A percentile compares a stretch with the other conserved stretches of the same genome.
Evolutionary conservation across 2,113 vertebrate species (phyloP).

Genomic region (Riparia riparia): DNA sequence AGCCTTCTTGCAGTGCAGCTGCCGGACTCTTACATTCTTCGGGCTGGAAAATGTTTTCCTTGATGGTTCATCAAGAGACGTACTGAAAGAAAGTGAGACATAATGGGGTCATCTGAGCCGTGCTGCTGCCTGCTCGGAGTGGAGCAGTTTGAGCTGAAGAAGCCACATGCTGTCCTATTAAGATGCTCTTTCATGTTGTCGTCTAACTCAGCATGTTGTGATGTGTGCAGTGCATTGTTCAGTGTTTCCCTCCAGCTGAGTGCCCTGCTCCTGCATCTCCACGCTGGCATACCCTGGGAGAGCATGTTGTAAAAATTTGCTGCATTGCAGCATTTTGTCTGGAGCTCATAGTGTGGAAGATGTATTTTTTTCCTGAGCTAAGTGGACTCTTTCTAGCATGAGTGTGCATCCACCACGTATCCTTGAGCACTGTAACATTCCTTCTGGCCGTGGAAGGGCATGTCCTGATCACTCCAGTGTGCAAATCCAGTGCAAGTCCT

Average conservation of each 20-base stretch:
- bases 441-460: not conserved
- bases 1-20: not conserved
- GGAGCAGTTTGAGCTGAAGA: not conserved
- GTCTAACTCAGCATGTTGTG: not conserved
- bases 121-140: not conserved
- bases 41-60: constrained; percentile 34
- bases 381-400: not conserved
- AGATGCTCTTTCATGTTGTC: not conserved
- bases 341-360: not conserved
- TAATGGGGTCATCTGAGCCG: constrained; percentile 52
- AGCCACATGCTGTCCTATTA: not conserved
- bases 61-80: constrained; percentile 9
- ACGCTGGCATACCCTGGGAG: not conserved
- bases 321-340: constrained; percentile 67
- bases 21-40: constrained; percentile 16
- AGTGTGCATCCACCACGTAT: not conserved
- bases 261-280: constrained; percentile 26
- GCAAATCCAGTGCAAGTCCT: not conserved
- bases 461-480: not conserved
- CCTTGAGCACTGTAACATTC: not conserved
- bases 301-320: constrained; percentile 32
- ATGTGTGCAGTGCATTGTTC: constrained; percentile 13
- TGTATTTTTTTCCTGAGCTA: not conserved
- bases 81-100: constrained; percentile 42
- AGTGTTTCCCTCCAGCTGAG: not conserved